Conservation (phyloP, 2,888 invertebrate genomes). For the Pherbina coryleti region DNA sequence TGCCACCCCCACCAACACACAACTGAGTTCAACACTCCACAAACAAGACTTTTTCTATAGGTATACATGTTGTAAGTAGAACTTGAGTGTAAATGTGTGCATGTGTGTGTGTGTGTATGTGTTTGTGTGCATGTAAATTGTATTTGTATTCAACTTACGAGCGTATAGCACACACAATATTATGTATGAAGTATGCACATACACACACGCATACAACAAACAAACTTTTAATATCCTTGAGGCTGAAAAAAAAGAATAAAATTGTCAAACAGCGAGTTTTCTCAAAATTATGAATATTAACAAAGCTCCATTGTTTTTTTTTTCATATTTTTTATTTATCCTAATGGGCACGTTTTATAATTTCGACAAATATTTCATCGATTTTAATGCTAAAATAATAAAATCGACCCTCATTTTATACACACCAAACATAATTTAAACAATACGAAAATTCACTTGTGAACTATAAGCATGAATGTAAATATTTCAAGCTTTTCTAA, state of each 20-base stretch:
- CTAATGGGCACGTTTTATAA: neutral
- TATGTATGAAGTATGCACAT: slow-evolving; percentile 8
- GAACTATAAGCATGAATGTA: neutral
- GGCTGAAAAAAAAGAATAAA: neutral
- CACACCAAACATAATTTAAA: neutral
- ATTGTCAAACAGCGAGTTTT: neutral
- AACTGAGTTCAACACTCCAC: slow-evolving; percentile 11
- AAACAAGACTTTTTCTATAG: slow-evolving; percentile 3
- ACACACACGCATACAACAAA: no score
- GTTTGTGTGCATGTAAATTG: slow-evolving; percentile 1
- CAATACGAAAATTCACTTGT: neutral
- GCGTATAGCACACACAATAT: slow-evolving; percentile 6
- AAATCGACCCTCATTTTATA: neutral
- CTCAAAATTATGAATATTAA: no score
- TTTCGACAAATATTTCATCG: no score
- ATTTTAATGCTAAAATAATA: no score
- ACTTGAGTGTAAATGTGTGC: slow-evolving; percentile 1
- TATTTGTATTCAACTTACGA: slow-evolving; percentile 26
- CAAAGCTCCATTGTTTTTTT: neutral
- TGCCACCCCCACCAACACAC: neutral
- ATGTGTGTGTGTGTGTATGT: slow-evolving; percentile 9
- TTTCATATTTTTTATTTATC: no score
- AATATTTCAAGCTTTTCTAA: no score
- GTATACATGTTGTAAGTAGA: slow-evolving; percentile 36
- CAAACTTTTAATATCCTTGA: slow-evolving; percentile 17